These are phyloP conservation scores for Serrognathus titanus DNA, from an alignment of 2,888 invertebrate species.

Conservation along the genomic window DNA sequence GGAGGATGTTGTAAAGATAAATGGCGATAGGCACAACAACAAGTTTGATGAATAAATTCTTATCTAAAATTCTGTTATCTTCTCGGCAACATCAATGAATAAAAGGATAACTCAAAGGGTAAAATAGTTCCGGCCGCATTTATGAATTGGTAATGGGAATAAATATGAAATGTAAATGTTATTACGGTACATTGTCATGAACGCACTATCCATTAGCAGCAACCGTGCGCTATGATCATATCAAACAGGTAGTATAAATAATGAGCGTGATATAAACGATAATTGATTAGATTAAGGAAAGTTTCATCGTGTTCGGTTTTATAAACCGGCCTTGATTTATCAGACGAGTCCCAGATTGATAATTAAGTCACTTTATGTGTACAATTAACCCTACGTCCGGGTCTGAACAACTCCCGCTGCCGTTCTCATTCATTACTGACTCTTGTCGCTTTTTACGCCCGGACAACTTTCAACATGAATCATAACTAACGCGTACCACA, in stretches of 20 bases:
- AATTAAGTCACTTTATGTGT: conserved; percentile 33
- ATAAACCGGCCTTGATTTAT: conserved; percentile 24
- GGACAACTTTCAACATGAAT: conserved; percentile 31
- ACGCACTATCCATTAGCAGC: neutral
- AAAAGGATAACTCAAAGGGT: no score
- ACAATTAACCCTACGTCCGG: conserved; percentile 36
- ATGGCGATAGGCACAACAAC: no score
- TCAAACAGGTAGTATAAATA: conserved; percentile 3
- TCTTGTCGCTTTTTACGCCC: conserved; percentile 29
- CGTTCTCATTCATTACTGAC: conserved; percentile 30
- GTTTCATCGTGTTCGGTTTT: conserved; percentile 13
- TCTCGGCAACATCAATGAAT: no score
- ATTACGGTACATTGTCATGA: neutral
- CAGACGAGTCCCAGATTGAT: conserved; percentile 28
- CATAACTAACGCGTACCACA: conserved; percentile 29
- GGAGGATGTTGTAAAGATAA: no score
- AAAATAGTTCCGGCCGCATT: neutral
- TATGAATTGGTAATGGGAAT: neutral
- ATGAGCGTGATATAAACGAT: neutral
- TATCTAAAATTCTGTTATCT: no score
- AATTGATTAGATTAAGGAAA: conserved; percentile 4
- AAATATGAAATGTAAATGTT: conserved; percentile 1
- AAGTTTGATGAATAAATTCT: no score
- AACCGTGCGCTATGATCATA: neutral
- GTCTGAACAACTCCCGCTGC: conserved; percentile 28